Base-by-base conservation (phyloP, 2,113 vertebrate species). In the Pomatorhinus ruficollis region DNA sequence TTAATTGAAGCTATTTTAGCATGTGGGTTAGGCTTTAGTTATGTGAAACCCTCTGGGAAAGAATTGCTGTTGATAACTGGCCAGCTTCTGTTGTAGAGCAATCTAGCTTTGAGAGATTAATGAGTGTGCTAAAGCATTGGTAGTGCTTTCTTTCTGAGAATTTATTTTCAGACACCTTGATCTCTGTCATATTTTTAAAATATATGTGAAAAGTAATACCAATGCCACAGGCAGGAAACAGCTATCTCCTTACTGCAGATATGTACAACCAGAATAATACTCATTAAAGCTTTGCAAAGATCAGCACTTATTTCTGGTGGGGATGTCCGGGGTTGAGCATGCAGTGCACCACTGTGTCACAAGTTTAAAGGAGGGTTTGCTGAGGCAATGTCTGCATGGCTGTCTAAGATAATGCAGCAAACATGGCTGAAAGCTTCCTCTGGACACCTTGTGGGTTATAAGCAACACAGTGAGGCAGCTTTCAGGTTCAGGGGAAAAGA, bases 111-210 rank as follows among this genome's bases (percentile, higher is more conserved):
- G 54, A 74, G 76, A 83, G 49, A 94, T 89, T 82, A 94, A 90
- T 57, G 49, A 92, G 49, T 44, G 15, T 76, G 59, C 25, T 80
- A 65, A 74, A 90, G 72, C 49, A 76, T 4, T 64, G 35, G 42
- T 30, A 68, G 49, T 64, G 65, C 33, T 71, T 83, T 45, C 54
- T 89, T 88, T 53, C 76, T 42, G 25, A 83, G 37, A 85, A 74
- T 83, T 80, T 92, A 68, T 95, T 90, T 94, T 72, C 80, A 65
- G 57, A 83, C 53, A 92, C 64, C 71, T 87, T 96, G 71, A 94
- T 83, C 22, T 77, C 71, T 91, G 77, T 80, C 68, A 80, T 69
- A 40, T 59, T 90, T 95, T 74, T 42, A 8, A 86, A 86, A 85
- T n/a, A 79, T 30, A 37, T 59, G 25, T 64, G 53, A 90, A 75